These are phyloP conservation scores for Acheta domesticus DNA, from an alignment of 2,888 invertebrate species.

Conservation along the genomic window DNA sequence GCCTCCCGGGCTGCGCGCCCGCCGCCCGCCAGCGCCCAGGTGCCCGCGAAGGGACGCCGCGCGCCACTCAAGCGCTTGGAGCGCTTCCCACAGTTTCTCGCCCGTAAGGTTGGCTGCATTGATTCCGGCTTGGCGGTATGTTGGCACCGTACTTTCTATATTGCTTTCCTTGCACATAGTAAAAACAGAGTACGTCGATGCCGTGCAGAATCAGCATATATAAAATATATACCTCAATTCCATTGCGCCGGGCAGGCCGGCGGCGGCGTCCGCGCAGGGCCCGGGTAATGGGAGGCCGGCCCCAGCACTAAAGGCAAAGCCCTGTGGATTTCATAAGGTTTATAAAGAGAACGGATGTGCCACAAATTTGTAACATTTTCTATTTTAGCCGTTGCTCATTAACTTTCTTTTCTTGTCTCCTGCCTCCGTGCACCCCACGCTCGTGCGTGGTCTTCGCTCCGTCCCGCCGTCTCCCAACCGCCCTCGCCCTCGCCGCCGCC, in stretches of 20 bases:
- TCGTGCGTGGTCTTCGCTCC: conserved; percentile 1
- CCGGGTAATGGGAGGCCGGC: neutral
- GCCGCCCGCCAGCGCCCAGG: neutral
- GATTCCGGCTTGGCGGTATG: neutral
- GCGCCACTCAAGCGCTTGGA: neutral
- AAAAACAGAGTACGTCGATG: neutral
- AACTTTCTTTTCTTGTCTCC: conserved; percentile 18
- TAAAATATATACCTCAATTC: conserved; percentile 18
- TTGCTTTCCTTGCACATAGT: conserved; percentile 18
- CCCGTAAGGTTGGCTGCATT: neutral
- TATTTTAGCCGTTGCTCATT: conserved; percentile 18
- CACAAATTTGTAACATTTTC: conserved; percentile 9
- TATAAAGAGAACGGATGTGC: conserved; percentile 18
- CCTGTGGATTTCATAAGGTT: conserved; percentile 18
- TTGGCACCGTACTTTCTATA: neutral
- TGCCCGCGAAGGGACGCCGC: neutral
- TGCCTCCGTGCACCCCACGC: neutral
- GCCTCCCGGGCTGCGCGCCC: no score
- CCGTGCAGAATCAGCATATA: conserved; percentile 2
- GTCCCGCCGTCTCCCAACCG: conserved; percentile 6
- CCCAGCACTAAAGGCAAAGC: conserved; percentile 18
- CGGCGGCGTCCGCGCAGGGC: neutral
- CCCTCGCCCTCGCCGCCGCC: neutral
- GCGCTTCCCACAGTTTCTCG: neutral
- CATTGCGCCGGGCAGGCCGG: neutral